A percentile compares a stretch with the other conserved stretches of the same genome.
phyloP scores from a whole-genome alignment of 92 coral and sea anemone genomes.

The Micromussa lordhowensis region DNA sequence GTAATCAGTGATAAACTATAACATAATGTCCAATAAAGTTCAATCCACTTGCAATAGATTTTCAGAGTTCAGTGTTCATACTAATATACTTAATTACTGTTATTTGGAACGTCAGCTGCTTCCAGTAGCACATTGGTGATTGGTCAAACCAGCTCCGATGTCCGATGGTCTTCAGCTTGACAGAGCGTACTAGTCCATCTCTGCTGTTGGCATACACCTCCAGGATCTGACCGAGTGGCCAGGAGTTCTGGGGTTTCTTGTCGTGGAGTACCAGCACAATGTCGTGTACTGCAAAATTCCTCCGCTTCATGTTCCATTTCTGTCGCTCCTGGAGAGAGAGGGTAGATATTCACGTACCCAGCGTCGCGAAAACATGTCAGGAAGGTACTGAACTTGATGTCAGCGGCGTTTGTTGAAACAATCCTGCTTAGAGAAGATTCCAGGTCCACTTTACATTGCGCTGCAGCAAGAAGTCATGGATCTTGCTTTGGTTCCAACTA shows the following conservation, averaged over 20 bases:
- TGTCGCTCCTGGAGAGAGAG: conserved; percentile 63
- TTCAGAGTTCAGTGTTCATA: neutral
- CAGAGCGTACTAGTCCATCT: conserved; percentile 56
- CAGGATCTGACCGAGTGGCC: too few species aligned
- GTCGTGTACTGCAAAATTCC: too few species aligned
- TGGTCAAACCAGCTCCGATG: conserved; percentile 55
- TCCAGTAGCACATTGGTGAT: conserved; percentile 60
- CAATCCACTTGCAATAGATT: neutral
- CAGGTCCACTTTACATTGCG: too few species aligned
- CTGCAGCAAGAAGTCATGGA: too few species aligned
- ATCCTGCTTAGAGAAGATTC: conserved; percentile 42
- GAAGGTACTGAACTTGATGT: conserved; percentile 65
- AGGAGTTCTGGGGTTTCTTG: too few species aligned
- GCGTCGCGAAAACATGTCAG: conserved; percentile 64
- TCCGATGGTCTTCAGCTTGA: conserved; percentile 66
- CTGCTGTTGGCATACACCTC: conserved; percentile 46
- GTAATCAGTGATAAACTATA: neutral
- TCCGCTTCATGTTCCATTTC: conserved; percentile 66
- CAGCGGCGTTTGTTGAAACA: conserved; percentile 44
- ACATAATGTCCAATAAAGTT: neutral
- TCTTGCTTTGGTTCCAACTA: too few species aligned
- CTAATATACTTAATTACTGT: neutral
- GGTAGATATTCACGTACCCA: conserved; percentile 64
- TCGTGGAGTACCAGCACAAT: too few species aligned
- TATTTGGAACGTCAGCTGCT: neutral